Conservation (phyloP, 1,140 invertebrate genomes). For the Teleogryllus occipitalis region DNA sequence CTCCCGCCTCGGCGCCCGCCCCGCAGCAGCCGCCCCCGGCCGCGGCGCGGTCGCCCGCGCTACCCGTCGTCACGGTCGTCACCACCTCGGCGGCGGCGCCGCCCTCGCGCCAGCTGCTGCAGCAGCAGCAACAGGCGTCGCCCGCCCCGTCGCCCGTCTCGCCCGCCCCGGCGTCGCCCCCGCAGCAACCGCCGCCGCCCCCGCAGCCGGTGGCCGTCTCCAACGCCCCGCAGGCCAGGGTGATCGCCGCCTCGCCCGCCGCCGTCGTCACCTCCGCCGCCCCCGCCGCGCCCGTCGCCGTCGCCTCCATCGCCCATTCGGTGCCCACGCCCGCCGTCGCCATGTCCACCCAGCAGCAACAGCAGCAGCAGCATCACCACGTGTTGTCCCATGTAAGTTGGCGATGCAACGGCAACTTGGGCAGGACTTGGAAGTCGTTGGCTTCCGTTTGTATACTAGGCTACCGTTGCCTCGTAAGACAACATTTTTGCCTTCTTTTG, state of each 20-base stretch:
- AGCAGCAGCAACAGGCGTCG: constrained; percentile 29
- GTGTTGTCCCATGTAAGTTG: constrained; percentile 10
- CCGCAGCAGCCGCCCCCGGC: constrained; percentile 32
- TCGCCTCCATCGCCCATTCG: constrained; percentile 31
- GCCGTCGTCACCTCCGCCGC: constrained; percentile 26
- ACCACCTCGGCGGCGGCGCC: too few relatives aligned
- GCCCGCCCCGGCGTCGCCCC: constrained; percentile 31
- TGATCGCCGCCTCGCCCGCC: too few relatives aligned
- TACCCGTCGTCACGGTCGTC: constrained; percentile 35
- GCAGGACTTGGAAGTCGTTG: too few relatives aligned
- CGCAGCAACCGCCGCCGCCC: too few relatives aligned
- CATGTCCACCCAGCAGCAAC: background rate
- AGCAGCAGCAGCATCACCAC: background rate
- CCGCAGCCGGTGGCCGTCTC: too few relatives aligned
- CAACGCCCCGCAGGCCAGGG: too few relatives aligned
- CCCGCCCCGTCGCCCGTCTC: too few relatives aligned
- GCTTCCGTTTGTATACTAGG: too few relatives aligned
- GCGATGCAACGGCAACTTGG: too few relatives aligned
- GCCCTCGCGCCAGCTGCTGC: constrained; percentile 36
- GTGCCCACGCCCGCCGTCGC: background rate
- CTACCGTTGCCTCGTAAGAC: too few relatives aligned
- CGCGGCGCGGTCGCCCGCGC: constrained; percentile 32
- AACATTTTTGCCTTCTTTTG: too few relatives aligned
- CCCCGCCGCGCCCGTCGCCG: constrained; percentile 32
- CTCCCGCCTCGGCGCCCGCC: constrained; percentile 29